These are phyloP conservation scores for Drosophila helvetica DNA, from an alignment of 2,888 invertebrate genomes.

Conservation along the genomic window DNA sequence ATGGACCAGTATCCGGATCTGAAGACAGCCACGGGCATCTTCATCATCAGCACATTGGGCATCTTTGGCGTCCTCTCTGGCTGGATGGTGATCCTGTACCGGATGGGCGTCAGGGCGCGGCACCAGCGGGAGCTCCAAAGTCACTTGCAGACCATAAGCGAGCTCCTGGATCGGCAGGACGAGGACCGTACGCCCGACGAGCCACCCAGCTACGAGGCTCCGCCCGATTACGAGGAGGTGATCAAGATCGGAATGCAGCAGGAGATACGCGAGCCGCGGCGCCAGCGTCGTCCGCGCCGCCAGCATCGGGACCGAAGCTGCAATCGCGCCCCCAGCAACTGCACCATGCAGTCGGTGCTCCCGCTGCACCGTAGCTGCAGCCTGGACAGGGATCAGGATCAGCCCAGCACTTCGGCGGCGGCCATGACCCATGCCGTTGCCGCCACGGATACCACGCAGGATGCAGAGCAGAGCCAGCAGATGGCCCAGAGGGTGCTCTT, in stretches of 20 bases:
- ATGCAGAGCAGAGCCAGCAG: conserved; percentile 52
- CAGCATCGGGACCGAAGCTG: conserved; percentile 66
- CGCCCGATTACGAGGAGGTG: conserved; percentile 89
- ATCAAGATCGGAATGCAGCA: conserved; percentile 85
- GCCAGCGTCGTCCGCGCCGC: conserved; percentile 71
- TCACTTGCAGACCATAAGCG: conserved; percentile 88
- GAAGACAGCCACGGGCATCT: conserved; percentile 87
- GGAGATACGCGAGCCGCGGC: conserved; percentile 81
- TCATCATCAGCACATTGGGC: conserved; percentile 87
- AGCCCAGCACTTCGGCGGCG: conserved; percentile 81
- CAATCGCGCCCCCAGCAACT: conserved; percentile 69
- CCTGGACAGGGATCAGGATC: conserved; percentile 60
- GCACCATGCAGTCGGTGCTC: conserved; percentile 69
- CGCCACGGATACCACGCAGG: conserved; percentile 58
- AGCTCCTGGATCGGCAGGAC: conserved; percentile 86
- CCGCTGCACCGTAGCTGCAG: conserved; percentile 67
- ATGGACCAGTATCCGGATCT: conserved; percentile 87
- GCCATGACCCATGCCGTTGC: conserved; percentile 71
- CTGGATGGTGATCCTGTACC: conserved; percentile 87
- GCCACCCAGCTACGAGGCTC: conserved; percentile 89
- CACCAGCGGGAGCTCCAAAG: conserved; percentile 88
- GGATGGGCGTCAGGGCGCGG: conserved; percentile 86
- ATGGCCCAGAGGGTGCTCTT: conserved; percentile 74
- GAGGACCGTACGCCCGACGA: conserved; percentile 84
- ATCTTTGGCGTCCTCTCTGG: conserved; percentile 87